Percentiles rank a stretch among this genome's conserved stretches.
Conservation (phyloP, 2,888 invertebrate genomes). For the Ichneumoninae sp. region DNA sequence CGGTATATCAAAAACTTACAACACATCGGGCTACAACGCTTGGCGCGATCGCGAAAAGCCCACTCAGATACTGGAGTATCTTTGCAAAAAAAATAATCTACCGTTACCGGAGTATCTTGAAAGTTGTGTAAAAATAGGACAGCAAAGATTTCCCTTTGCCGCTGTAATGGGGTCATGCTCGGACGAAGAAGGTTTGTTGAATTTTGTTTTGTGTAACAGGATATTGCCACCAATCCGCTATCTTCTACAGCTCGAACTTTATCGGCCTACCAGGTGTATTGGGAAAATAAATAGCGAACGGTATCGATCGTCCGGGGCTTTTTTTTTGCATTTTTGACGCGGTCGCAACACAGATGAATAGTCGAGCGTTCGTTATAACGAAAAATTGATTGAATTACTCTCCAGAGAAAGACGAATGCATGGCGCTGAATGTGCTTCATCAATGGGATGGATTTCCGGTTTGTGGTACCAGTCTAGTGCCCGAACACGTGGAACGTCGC, state of each 20-base stretch:
- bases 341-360: neutral
- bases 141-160: conserved; percentile 79
- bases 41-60: conserved; percentile 93
- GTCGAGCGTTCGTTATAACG: neutral
- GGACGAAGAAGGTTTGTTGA: conserved; percentile 60
- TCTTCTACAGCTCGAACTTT: neutral
- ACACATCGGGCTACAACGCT: conserved; percentile 88
- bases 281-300: neutral
- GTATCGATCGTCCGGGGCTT: neutral
- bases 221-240: conserved; percentile 11
- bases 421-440: conserved; percentile 91
- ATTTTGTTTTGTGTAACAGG: conserved; percentile 22
- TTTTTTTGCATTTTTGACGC: neutral
- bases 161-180: conserved; percentile 25
- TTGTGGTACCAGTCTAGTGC: conserved; percentile 92
- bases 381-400: conserved; percentile 37
- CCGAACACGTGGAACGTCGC: conserved; percentile 96
- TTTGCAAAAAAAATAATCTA: conserved; percentile 90
- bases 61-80: conserved; percentile 88
- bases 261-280: conserved; percentile 10
- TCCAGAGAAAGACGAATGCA: conserved; percentile 88
- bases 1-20: conserved; percentile 90
- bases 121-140: conserved; percentile 86
- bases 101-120: conserved; percentile 86
- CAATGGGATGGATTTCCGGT: conserved; percentile 91